Evolutionary conservation across 2,797 vertebrate genomes (phyloP), one percentile per base, ranked within the genome.

Genomic region (Gymnodraco acuticeps): DNA sequence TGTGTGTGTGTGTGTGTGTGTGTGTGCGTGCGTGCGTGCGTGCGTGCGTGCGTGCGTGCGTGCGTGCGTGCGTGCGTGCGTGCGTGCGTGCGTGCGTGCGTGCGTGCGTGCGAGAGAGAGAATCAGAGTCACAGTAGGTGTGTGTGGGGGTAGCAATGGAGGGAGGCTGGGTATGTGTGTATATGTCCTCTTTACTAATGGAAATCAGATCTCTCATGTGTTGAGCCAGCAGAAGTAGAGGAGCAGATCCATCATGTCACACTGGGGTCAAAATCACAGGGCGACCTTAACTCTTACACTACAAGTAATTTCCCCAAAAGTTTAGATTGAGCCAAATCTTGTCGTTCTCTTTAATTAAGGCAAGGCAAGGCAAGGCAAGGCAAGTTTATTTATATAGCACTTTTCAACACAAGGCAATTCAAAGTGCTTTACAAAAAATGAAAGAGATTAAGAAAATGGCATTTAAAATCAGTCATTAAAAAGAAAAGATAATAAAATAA

Each of bases 211-310:
- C 77, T 73, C 82, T 83, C 38, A 53, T 77, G 84, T 90, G 92
- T 91, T 88, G 92, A 94, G 88, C 76, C 87, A 93, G 92, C 91
- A 93, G 78, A 91, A 90, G 87, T 16, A 53, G 69, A 90, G 88
- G 71, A 76, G 84, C 13, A 84, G 86, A 92, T 93, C 83, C 84
- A 92, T 92, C 92, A 90, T 70, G 90, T 88, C 83, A 82, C 60
- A 51, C 55, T 8, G 4, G 56, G 72, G 84, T 88, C 77, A 78
- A 50, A 52, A 60, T 56, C 23, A 1, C 47, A 64, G 53, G 38
- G 70, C 33, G 60, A 69, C 82, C 78, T 83, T 61, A 56, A 43
- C 59, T 17, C 47, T 68, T 16, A 76, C 43, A 19, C 75, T 70
- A 65, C 20, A 33, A 70, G 73, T 74, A 50, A 86, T 80, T 76